A percentile compares a stretch with the other conserved stretches of the same genome.
phyloP scores from a whole-genome alignment of 2,888 invertebrate genomes.

The Camponotus fellah region DNA sequence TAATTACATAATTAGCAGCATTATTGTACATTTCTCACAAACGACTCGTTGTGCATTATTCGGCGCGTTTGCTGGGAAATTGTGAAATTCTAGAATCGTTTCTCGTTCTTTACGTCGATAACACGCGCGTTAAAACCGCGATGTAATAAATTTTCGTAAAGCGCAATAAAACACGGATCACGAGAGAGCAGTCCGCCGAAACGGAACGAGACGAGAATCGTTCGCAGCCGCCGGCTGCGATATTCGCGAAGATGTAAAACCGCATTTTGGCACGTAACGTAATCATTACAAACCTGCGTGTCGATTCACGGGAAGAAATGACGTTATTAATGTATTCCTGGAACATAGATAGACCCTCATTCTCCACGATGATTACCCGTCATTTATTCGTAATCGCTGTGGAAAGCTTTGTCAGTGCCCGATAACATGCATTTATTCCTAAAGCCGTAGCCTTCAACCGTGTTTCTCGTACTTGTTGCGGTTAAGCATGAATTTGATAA shows the following conservation, averaged over 20 bases:
- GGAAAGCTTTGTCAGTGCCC: conserved; percentile 71
- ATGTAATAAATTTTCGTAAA: conserved; percentile 51
- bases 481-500: conserved; percentile 10
- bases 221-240: conserved; percentile 1
- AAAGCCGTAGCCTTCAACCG: conserved; percentile 2
- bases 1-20: conserved; percentile 7
- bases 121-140: conserved; percentile 35
- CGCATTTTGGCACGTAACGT: conserved; percentile 81
- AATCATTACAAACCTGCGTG: conserved; percentile 74
- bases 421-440: conserved; percentile 65
- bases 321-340: conserved; percentile 82
- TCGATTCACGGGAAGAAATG: conserved; percentile 73
- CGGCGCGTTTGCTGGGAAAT: conserved; percentile 35
- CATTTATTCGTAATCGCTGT: conserved; percentile 79
- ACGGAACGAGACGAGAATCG: conserved; percentile 13
- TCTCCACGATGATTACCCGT: conserved; percentile 79
- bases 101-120: conserved; percentile 42
- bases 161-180: conserved; percentile 34
- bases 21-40: conserved; percentile 20
- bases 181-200: conserved; percentile 27
- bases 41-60: conserved; percentile 47
- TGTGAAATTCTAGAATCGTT: conserved; percentile 40
- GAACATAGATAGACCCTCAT: conserved; percentile 78
- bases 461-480: conserved; percentile 19
- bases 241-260: conserved; percentile 65